These are phyloP conservation scores for Dermatophagoides farinae DNA, from an alignment of 1,140 invertebrate species.

Conservation along the genomic window DNA sequence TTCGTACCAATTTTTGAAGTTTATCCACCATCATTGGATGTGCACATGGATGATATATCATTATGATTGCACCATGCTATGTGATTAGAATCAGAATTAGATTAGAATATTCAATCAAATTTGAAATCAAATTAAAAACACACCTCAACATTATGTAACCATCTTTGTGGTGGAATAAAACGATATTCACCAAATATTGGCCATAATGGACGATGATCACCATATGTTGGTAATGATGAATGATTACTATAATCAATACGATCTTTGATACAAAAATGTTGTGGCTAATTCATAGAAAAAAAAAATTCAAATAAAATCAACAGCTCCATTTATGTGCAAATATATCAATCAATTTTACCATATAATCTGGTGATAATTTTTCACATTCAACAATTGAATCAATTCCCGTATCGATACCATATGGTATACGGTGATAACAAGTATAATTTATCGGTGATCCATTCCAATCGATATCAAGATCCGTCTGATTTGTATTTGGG, in stretches of 20 bases:
- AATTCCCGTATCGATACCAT: slow-evolving; percentile 23
- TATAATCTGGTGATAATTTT: slow-evolving; percentile 36
- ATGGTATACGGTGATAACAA: slow-evolving; percentile 33
- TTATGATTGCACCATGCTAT: slow-evolving; percentile 57
- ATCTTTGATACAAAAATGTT: slow-evolving; percentile 45
- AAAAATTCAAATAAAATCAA: neutral
- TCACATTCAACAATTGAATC: slow-evolving; percentile 35
- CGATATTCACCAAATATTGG: slow-evolving; percentile 59
- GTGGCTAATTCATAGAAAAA: slow-evolving; percentile 29
- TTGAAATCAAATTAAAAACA: slow-evolving; percentile 4
- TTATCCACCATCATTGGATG: slow-evolving; percentile 37
- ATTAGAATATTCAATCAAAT: neutral
- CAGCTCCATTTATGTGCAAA: neutral
- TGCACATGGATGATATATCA: slow-evolving; percentile 72
- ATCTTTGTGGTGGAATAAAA: slow-evolving; percentile 57
- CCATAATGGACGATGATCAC: slow-evolving; percentile 55
- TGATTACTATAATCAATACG: slow-evolving; percentile 39
- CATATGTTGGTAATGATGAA: slow-evolving; percentile 39
- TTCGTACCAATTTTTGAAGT: slow-evolving; percentile 35
- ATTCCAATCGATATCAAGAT: slow-evolving; percentile 48
- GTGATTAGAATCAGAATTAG: slow-evolving; percentile 2
- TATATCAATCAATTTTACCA: slow-evolving; percentile 27
- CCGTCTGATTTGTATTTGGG: no score
- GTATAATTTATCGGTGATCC: slow-evolving; percentile 39
- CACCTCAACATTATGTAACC: slow-evolving; percentile 61